A percentile compares a stretch with the other conserved stretches of the same genome.
These are phyloP conservation scores for Leptopilina syphax DNA, from an alignment of 2,888 invertebrate genomes.

Conservation along the genomic window DNA sequence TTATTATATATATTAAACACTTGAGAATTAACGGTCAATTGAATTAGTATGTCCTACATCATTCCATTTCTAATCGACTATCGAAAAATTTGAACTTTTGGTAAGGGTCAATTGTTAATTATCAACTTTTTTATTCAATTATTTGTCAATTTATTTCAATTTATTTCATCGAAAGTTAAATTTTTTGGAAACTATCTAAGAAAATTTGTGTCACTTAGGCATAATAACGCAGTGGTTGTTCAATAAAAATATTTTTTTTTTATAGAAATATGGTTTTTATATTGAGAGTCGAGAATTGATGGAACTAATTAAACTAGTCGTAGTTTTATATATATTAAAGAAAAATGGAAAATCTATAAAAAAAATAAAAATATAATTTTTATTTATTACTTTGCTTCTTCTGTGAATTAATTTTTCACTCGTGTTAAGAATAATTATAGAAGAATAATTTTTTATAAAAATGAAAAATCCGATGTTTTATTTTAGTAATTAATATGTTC, in stretches of 20 bases:
- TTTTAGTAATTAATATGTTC: neutral
- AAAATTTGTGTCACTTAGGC: neutral
- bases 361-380: too few relatives aligned
- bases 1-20: neutral
- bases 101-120: neutral
- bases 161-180: neutral
- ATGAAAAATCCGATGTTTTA: neutral
- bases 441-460: too few relatives aligned
- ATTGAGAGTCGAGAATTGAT: neutral
- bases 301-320: neutral
- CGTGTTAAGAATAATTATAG: too few relatives aligned
- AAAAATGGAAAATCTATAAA: too few relatives aligned
- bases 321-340: too few relatives aligned
- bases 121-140: neutral
- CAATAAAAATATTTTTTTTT: too few relatives aligned
- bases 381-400: too few relatives aligned
- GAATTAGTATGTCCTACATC: neutral
- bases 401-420: too few relatives aligned
- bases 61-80: neutral
- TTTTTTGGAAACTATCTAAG: too few relatives aligned
- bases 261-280: neutral
- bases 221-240: too few relatives aligned
- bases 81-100: neutral
- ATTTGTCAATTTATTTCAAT: neutral
- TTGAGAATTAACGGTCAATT: neutral